Percentiles rank a stretch among this genome's conserved stretches.
Evolutionary conservation across 2,888 invertebrate species (phyloP).

Genomic region (Beris morrisii): DNA sequence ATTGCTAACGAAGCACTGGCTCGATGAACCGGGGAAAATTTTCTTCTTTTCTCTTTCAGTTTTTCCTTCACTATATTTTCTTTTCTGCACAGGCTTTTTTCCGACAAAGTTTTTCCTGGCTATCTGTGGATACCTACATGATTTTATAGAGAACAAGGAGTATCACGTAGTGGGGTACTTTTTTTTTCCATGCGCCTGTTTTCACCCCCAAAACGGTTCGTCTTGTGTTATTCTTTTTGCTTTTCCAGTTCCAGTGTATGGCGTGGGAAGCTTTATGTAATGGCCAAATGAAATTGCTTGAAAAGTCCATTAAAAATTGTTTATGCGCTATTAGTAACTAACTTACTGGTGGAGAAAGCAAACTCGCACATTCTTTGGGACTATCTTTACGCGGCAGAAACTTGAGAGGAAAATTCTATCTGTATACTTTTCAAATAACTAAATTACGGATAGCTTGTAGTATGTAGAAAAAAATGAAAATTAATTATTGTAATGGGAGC

Average conservation of each 20-base stretch:
- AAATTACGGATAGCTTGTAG: too few species aligned
- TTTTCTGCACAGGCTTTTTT: constrained; percentile 1
- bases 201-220: constrained; percentile 6
- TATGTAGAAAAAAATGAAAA: too few species aligned
- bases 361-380: too few species aligned
- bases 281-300: constrained; percentile 42
- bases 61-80: constrained; percentile 4
- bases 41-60: constrained; percentile 24
- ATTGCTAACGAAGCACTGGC: constrained; percentile 41
- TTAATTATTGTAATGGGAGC: too few species aligned
- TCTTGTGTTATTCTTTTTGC: constrained; percentile 22
- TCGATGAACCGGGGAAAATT: constrained; percentile 40
- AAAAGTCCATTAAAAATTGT: constrained; percentile 42
- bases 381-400: too few species aligned
- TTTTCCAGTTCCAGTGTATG: constrained; percentile 1
- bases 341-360: constrained; percentile 24
- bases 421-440: too few species aligned
- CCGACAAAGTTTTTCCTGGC: neutral
- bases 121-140: neutral
- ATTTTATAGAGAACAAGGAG: neutral
- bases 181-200: constrained; percentile 5
- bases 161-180: constrained; percentile 5
- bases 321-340: constrained; percentile 41
- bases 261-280: constrained; percentile 39
- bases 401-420: too few species aligned